Evolutionary conservation across 2,113 vertebrate species (phyloP).

Genomic region (Oncorhynchus keta): DNA sequence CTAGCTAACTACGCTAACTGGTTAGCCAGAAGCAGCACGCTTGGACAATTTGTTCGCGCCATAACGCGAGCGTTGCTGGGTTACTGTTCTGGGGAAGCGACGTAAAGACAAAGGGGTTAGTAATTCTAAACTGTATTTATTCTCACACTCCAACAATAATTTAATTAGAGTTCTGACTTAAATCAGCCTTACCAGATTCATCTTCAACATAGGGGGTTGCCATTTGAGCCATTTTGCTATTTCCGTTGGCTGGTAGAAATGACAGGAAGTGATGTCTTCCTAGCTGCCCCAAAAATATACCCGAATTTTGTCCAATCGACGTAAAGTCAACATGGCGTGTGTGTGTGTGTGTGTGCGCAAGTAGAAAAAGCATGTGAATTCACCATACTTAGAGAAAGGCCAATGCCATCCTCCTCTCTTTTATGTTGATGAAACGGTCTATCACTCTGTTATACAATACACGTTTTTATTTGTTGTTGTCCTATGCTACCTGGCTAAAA

Average conservation of each 20-base stretch:
- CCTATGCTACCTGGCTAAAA: no score
- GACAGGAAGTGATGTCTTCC: no score
- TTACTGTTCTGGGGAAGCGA: not conserved
- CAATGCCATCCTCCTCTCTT: no score
- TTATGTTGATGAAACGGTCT: no score
- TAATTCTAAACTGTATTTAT: not conserved
- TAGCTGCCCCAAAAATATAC: no score
- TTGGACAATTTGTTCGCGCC: not conserved
- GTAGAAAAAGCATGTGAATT: no score
- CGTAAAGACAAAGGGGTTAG: not conserved
- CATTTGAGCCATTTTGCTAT: slow-evolving; percentile 77
- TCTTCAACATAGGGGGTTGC: slow-evolving; percentile 94
- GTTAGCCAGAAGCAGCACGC: slow-evolving; percentile 17
- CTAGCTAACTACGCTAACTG: not conserved
- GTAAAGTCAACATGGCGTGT: no score
- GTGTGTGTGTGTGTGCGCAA: no score
- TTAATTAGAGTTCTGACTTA: not conserved
- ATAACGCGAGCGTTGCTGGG: not conserved
- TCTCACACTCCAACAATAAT: not conserved
- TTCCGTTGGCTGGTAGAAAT: not conserved
- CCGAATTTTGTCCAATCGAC: no score
- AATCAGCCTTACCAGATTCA: slow-evolving; percentile 85
- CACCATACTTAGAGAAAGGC: no score
- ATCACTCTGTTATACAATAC: no score
- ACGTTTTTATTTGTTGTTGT: no score